phyloP scores from a whole-genome alignment of 1,140 invertebrate genomes.

The Temnothorax nylanderi region DNA sequence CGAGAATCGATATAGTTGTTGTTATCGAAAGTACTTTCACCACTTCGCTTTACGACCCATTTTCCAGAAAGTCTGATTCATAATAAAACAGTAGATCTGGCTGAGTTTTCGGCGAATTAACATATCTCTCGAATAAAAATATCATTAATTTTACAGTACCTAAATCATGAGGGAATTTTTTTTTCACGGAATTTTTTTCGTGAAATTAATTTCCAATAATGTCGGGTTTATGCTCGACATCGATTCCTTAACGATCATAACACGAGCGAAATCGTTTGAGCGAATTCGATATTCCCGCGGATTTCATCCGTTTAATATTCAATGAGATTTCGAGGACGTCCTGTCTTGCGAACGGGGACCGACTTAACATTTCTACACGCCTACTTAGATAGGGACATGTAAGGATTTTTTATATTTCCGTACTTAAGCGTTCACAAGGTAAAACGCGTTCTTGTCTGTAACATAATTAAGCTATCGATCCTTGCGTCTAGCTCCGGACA shows the following conservation, averaged over 20 bases:
- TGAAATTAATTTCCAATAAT: slow-evolving; percentile 60
- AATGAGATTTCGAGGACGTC: slow-evolving; percentile 58
- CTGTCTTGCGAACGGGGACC: slow-evolving; percentile 24
- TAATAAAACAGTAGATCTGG: neutral
- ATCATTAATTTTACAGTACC: neutral
- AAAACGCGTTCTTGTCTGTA: slow-evolving; percentile 68
- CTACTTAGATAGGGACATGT: slow-evolving; percentile 76
- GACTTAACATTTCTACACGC: slow-evolving; percentile 78
- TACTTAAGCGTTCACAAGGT: slow-evolving; percentile 64
- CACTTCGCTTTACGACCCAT: neutral
- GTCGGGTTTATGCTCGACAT: slow-evolving; percentile 2
- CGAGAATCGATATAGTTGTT: neutral
- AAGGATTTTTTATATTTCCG: slow-evolving; percentile 78
- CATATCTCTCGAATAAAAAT: slow-evolving; percentile 8
- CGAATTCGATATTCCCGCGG: slow-evolving; percentile 18
- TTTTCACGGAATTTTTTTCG: neutral
- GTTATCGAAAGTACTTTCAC: neutral
- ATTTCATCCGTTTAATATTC: slow-evolving; percentile 33
- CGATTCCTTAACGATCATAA: slow-evolving; percentile 16
- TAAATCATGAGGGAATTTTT: neutral
- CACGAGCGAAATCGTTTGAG: neutral
- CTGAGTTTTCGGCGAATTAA: slow-evolving; percentile 18
- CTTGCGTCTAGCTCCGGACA: slow-evolving; percentile 56
- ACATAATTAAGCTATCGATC: slow-evolving; percentile 61
- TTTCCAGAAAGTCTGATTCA: neutral